Evolutionary conservation across 1,140 invertebrate genomes (phyloP).

Genomic region (Contarinia nasturtii): DNA sequence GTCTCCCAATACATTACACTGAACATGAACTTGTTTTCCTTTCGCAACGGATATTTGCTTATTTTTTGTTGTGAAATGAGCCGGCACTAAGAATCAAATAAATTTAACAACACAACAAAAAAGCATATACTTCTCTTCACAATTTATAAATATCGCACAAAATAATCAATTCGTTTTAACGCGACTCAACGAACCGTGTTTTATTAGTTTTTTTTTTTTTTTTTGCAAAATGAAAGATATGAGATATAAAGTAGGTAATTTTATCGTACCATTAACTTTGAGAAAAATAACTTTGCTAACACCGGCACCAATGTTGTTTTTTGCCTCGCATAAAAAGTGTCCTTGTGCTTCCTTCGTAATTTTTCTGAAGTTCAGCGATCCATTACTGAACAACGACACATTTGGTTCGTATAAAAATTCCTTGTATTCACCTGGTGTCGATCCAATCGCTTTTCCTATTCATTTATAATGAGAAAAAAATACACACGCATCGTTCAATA

Average conservation of each 20-base stretch:
- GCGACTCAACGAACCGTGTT: no score
- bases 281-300: constrained; percentile 74
- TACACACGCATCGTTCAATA: no score
- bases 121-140: no score
- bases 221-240: neutral
- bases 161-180: no score
- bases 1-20: constrained; percentile 77
- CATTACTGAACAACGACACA: constrained; percentile 58
- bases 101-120: neutral
- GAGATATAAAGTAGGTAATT: neutral
- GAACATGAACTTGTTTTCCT: constrained; percentile 55
- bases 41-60: constrained; percentile 55
- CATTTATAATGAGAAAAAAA: no score
- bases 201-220: no score
- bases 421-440: constrained; percentile 69
- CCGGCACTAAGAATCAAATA: constrained; percentile 40
- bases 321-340: constrained; percentile 79
- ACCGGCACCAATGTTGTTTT: constrained; percentile 74
- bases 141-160: no score
- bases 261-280: constrained; percentile 59
- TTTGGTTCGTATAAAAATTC: constrained; percentile 59
- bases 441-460: constrained; percentile 47
- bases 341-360: constrained; percentile 72
- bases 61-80: constrained; percentile 60
- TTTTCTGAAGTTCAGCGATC: constrained; percentile 58